Percentiles rank a stretch among this genome's conserved stretches.
phyloP scores from a whole-genome alignment of 2,797 vertebrate species.

The Eospalax fontanierii region DNA sequence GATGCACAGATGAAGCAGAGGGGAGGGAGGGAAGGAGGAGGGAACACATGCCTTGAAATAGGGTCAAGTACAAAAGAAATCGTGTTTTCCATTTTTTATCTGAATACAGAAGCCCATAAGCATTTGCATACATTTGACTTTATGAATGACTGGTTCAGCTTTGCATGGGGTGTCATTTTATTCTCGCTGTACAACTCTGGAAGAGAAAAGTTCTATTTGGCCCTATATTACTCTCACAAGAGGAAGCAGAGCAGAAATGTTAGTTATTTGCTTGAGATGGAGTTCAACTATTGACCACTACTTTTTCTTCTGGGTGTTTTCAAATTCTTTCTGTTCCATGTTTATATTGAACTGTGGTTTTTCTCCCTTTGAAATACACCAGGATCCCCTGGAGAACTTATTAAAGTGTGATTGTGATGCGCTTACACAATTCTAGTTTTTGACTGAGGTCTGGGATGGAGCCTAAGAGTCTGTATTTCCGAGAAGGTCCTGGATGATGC shows the following conservation, averaged over 20 bases:
- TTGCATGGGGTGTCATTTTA: background rate
- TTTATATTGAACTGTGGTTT: background rate
- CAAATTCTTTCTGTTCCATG: background rate
- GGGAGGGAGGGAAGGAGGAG: background rate
- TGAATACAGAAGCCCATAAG: background rate
- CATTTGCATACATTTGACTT: background rate
- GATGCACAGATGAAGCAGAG: constrained; percentile 32
- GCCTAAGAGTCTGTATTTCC: background rate
- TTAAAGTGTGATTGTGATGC: background rate
- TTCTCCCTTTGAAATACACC: background rate
- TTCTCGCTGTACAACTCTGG: background rate
- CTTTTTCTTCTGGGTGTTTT: constrained; percentile 40
- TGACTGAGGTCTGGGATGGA: background rate
- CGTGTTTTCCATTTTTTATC: background rate
- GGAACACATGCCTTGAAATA: constrained; percentile 37
- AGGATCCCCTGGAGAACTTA: background rate
- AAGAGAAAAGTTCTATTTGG: background rate
- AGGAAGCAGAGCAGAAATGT: background rate
- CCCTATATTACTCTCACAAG: background rate
- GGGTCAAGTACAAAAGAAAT: constrained; percentile 4
- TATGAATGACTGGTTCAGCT: background rate
- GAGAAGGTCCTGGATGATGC: background rate
- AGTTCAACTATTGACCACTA: background rate
- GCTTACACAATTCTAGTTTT: background rate
- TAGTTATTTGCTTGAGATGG: background rate